phyloP scores from a whole-genome alignment of 2,797 vertebrate genomes.

The Falco cherrug region DNA sequence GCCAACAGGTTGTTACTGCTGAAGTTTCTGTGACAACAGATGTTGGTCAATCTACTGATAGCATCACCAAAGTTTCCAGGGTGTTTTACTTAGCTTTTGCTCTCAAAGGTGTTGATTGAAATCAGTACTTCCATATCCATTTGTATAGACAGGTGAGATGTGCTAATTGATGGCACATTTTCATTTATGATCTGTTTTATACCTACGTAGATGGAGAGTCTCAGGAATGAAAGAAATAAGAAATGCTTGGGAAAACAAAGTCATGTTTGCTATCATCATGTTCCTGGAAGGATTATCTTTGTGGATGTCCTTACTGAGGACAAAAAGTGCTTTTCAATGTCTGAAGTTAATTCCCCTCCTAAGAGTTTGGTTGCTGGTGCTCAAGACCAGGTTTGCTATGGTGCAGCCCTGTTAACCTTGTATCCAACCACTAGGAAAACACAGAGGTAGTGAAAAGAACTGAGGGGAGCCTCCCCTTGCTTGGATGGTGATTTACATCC shows the following conservation, averaged over 20 bases:
- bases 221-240: not conserved
- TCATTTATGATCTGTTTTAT: not conserved
- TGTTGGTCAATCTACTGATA: not conserved
- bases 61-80: not conserved
- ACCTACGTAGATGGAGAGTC: not conserved
- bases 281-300: not conserved
- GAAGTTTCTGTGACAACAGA: not conserved
- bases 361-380: not conserved
- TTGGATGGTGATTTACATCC: not conserved
- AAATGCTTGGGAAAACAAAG: not conserved
- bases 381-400: not conserved
- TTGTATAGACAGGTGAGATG: not conserved
- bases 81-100: slow-evolving; percentile 24
- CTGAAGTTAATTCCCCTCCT: rapidly evolving
- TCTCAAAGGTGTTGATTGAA: not conserved
- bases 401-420: not conserved
- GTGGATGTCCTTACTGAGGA: not conserved
- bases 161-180: not conserved
- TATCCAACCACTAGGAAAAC: not conserved
- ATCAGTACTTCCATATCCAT: not conserved
- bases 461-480: not conserved
- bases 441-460: not conserved
- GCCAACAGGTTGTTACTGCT: not conserved
- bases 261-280: not conserved
- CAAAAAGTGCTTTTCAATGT: not conserved